Base-by-base conservation (phyloP, 2,113 vertebrate genomes). In the Antechinus stuartii region DNA sequence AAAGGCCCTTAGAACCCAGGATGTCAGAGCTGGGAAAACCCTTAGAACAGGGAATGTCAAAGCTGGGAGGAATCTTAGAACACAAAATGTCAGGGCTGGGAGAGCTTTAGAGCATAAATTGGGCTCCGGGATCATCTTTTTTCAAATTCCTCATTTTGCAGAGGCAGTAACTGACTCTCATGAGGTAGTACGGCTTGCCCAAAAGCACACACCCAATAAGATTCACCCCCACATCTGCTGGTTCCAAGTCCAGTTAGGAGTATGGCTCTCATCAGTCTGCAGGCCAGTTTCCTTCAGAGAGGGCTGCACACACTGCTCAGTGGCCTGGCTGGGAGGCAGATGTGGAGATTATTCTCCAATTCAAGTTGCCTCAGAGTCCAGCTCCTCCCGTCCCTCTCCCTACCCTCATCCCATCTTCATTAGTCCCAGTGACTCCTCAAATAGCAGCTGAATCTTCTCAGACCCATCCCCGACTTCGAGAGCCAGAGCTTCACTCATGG, bases 401-500 rank as follows among this genome's bases (percentile, higher is more conserved):
- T 57, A 5, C 8, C 8, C 55, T 26, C 7, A 8, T 25, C 7
- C 50, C 50, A 50, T 16, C 23, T 2, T 27, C 47, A 0, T 47
- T 19, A 57, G 8, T 68, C 49, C 3, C 54, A 46, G 26, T 3
- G 19, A 92, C 47, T 92, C 42, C 49, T 12, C 30, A 47, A 92
- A 92, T 57, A 57, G 0, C 8, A 3, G 84, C 68, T 9, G 2
- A 14, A 7, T 54, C 30, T 76, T 55, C 90, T 57, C 89, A 1
- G 52, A 57, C 52, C 42, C 22, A 0, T 0, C 10, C 22, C 90
- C 8, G 30, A 53, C 56, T 56, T 89, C 1, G 57, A 35, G 27
- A 30, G 35, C 90, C 96, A 35, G 52, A 42, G 95, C 96, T 68
- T 3, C 30, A 27, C 46, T 93, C 89, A 93, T 52, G 27, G 56